A percentile compares a stretch with the other conserved stretches of the same genome.
Evolutionary conservation across 1,140 invertebrate species (phyloP).

Genomic region (Heliconius nattereri): DNA sequence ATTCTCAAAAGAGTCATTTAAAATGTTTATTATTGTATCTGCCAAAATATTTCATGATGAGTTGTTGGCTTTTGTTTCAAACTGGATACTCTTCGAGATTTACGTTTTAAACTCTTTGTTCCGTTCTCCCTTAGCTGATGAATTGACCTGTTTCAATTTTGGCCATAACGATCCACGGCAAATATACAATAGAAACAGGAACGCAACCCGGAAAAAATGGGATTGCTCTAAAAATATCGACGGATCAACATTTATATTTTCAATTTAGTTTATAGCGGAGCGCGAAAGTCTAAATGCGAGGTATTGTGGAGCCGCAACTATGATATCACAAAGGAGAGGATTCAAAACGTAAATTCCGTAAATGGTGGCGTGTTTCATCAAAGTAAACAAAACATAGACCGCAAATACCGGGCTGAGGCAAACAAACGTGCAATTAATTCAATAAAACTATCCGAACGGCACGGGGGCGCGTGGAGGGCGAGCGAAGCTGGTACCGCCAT

Average conservation of each 20-base stretch:
- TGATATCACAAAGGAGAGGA: conserved; percentile 5
- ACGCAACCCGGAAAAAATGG: not conserved
- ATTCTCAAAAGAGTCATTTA: conserved; percentile 37
- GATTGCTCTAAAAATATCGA: conserved; percentile 10
- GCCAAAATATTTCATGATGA: conserved; percentile 39
- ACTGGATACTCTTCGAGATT: conserved; percentile 25
- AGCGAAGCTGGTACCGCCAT: conserved; percentile 34
- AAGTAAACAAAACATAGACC: conserved; percentile 18
- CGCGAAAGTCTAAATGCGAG: not conserved
- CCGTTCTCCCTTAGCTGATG: conserved; percentile 21
- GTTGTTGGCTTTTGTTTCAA: conserved; percentile 34
- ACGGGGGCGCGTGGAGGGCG: conserved; percentile 19
- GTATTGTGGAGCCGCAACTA: conserved; percentile 3
- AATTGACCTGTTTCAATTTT: conserved; percentile 34
- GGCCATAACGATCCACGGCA: conserved; percentile 8
- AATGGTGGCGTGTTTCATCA: conserved; percentile 20
- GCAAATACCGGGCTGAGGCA: not conserved
- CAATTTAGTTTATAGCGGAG: conserved; percentile 3
- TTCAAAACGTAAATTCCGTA: conserved; percentile 16
- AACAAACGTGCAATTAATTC: conserved; percentile 29
- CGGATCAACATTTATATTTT: conserved; percentile 6
- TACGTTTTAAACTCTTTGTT: conserved; percentile 29
- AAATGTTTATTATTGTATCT: conserved; percentile 39
- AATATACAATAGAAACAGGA: not conserved
- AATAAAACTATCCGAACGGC: conserved; percentile 24